These are phyloP conservation scores for Venustaconcha ellipsiformis DNA, from an alignment of 1,140 invertebrate species.

Conservation along the genomic window DNA sequence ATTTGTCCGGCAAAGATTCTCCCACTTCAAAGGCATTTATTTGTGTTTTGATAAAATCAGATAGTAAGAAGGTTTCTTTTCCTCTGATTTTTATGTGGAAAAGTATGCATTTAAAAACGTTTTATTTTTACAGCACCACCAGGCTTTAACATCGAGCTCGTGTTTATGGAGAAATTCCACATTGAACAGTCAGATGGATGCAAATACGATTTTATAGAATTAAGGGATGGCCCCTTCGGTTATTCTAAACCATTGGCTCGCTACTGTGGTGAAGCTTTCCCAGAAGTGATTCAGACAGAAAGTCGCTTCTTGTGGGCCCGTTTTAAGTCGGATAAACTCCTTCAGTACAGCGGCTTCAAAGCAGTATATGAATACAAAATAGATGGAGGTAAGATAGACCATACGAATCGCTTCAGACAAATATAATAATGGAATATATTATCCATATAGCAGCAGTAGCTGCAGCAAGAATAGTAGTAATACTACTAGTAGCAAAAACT, in stretches of 20 bases:
- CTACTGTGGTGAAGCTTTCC: constrained; percentile 84
- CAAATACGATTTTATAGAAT: constrained; percentile 86
- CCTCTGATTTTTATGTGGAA: too few species aligned
- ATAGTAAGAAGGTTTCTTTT: too few species aligned
- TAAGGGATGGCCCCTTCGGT: constrained; percentile 86
- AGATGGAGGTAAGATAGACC: constrained; percentile 30
- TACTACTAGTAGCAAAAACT: too few species aligned
- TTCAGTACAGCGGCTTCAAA: constrained; percentile 85
- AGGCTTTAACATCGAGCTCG: constrained; percentile 81
- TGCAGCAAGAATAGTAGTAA: too few species aligned
- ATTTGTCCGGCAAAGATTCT: too few species aligned
- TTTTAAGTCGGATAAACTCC: constrained; percentile 87
- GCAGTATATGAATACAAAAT: constrained; percentile 76
- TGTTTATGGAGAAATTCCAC: constrained; percentile 85
- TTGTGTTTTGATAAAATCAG: too few species aligned
- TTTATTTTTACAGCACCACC: constrained; percentile 76
- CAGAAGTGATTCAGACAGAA: constrained; percentile 81
- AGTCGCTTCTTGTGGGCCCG: constrained; percentile 85
- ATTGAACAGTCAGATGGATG: constrained; percentile 81
- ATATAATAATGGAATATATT: too few species aligned
- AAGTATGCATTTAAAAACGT: too few species aligned
- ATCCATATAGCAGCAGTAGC: too few species aligned
- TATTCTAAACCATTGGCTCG: constrained; percentile 79
- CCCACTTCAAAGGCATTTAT: too few species aligned
- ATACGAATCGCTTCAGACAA: too few species aligned